Conservation (phyloP, 2,797 vertebrate species). For the Valencia hispanica region DNA sequence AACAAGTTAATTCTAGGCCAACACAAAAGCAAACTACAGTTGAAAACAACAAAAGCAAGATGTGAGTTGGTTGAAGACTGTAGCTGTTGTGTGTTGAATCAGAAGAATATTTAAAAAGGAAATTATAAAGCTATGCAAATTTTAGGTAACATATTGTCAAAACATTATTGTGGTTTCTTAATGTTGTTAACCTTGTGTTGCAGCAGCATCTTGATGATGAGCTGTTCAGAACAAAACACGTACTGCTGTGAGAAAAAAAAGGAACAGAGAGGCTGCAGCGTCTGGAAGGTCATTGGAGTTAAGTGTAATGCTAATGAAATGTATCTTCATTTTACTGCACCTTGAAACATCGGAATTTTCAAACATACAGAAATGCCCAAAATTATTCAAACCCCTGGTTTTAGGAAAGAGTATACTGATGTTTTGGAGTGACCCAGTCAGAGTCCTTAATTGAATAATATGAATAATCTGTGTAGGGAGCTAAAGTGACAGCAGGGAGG, state of each 20-base stretch:
- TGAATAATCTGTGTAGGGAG: background rate
- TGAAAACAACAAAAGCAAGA: background rate
- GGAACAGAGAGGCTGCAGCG: background rate
- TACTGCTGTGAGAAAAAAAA: background rate
- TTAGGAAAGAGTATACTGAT: background rate
- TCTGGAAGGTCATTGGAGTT: background rate
- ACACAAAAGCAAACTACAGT: background rate
- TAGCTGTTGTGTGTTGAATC: background rate
- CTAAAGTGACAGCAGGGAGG: background rate
- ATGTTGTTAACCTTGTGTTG: background rate
- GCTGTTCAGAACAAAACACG: background rate
- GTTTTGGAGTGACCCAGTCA: background rate
- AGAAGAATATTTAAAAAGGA: background rate
- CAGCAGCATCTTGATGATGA: background rate
- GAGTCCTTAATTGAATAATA: background rate
- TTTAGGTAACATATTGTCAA: background rate
- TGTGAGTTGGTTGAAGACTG: background rate
- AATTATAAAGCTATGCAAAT: background rate
- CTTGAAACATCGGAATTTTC: background rate
- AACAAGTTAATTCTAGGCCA: background rate
- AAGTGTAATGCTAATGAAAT: background rate
- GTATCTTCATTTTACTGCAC: background rate
- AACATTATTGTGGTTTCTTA: background rate
- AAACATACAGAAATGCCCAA: too few relatives aligned
- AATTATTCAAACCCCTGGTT: background rate